phyloP scores from a whole-genome alignment of 1,140 invertebrate genomes.

The Agrypnia vestita region DNA sequence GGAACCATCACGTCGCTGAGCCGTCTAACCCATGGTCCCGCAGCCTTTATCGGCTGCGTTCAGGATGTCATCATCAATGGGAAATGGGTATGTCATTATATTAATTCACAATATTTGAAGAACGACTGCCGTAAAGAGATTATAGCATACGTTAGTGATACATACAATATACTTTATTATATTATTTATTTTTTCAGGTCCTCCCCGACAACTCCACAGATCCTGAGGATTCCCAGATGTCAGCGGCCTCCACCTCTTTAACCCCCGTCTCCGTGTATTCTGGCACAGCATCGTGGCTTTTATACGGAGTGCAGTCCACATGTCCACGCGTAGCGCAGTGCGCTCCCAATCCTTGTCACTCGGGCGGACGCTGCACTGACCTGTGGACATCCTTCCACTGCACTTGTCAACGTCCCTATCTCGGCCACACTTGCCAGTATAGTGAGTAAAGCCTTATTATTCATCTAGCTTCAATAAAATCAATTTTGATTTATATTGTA shows the following conservation, averaged over 20 bases:
- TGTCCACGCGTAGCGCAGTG: conserved; percentile 89
- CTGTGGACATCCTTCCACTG: conserved; percentile 91
- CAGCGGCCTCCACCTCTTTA: not conserved
- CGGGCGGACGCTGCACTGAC: conserved; percentile 90
- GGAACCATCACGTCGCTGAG: conserved; percentile 81
- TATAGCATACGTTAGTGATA: not conserved
- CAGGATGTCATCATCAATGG: conserved; percentile 92
- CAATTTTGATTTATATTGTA: not conserved
- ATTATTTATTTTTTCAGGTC: conserved; percentile 3
- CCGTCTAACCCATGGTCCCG: conserved; percentile 80
- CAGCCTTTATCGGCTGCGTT: conserved; percentile 91
- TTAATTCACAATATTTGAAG: not conserved
- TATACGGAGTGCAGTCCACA: conserved; percentile 74
- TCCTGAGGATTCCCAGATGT: not conserved
- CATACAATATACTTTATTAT: not conserved
- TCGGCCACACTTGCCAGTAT: conserved; percentile 90
- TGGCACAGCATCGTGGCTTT: conserved; percentile 50
- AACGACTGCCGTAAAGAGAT: not conserved
- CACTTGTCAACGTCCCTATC: conserved; percentile 88
- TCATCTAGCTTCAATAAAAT: not conserved
- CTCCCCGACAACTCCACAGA: conserved; percentile 29
- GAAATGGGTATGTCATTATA: conserved; percentile 76
- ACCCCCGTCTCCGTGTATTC: conserved; percentile 43
- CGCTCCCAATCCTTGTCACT: conserved; percentile 88
- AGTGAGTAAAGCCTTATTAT: conserved; percentile 74